Evolutionary conservation across 2,113 vertebrate species (phyloP).

Genomic region (Campylomormyrus tamandua): DNA sequence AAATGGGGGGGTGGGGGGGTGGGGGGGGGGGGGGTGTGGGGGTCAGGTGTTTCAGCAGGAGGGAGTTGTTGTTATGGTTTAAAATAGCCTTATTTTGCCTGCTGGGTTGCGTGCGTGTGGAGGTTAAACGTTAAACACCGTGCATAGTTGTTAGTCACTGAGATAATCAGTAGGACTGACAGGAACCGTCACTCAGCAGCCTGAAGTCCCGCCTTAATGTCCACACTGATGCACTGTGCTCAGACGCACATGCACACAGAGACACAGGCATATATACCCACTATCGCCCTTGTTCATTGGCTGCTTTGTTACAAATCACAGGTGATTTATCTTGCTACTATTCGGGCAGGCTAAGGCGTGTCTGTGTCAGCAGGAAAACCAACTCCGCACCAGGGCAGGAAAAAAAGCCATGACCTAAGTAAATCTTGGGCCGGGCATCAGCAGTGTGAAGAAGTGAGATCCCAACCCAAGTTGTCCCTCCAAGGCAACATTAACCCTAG

Average conservation of each 20-base stretch:
- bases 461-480: not conserved
- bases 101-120: not conserved
- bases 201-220: not conserved
- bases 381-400: not conserved
- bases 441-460: not conserved
- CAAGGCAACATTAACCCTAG: not conserved
- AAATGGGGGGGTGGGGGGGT: no score
- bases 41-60: not conserved
- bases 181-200: not conserved
- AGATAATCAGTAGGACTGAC: not conserved
- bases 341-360: not conserved
- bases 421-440: not conserved
- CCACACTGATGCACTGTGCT: not conserved
- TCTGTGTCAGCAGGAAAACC: not conserved
- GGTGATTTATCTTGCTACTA: not conserved
- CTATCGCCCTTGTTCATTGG: not conserved
- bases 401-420: not conserved
- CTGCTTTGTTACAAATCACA: not conserved
- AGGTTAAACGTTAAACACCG: not conserved
- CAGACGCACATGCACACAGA: conserved; percentile 5
- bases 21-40: not conserved
- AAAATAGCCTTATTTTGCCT: not conserved
- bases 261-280: not conserved
- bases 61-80: not conserved
- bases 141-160: not conserved